Evolutionary conservation across 1,140 invertebrate species (phyloP).

Genomic region (Brachionus plicatilis): DNA sequence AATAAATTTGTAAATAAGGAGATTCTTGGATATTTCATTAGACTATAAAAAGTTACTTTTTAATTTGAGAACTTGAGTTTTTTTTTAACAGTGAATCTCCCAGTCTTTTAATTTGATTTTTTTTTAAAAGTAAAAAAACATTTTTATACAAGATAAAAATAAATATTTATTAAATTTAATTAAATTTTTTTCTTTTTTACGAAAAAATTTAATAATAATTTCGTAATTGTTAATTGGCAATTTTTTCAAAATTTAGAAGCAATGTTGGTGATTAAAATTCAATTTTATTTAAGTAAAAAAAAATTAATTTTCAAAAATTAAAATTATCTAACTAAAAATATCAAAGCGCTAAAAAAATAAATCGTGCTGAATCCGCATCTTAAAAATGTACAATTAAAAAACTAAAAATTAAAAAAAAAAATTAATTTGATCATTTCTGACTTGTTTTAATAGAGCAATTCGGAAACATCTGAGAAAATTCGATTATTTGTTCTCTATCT

Average conservation of each 20-base stretch:
- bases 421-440: not conserved
- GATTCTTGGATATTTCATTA: not conserved
- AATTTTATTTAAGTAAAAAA: not conserved
- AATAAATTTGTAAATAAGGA: not conserved
- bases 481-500: not conserved
- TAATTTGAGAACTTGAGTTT: not conserved
- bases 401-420: not conserved
- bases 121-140: not conserved
- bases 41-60: not conserved
- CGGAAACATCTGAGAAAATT: not conserved
- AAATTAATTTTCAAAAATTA: not conserved
- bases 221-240: too few relatives aligned
- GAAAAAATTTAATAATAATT: too few relatives aligned
- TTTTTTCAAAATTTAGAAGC: too few relatives aligned
- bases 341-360: not conserved
- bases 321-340: not conserved
- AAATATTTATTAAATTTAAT: not conserved
- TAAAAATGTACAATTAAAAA: not conserved
- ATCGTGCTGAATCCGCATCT: not conserved
- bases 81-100: not conserved
- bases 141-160: not conserved
- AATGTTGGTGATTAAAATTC: too few relatives aligned
- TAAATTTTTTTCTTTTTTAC: too few relatives aligned
- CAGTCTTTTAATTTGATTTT: not conserved
- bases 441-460: constrained; percentile 34